Evolutionary conservation across 2,888 invertebrate species (phyloP), one percentile per base, ranked within the genome.

Genomic region (Cephalotes varians): DNA sequence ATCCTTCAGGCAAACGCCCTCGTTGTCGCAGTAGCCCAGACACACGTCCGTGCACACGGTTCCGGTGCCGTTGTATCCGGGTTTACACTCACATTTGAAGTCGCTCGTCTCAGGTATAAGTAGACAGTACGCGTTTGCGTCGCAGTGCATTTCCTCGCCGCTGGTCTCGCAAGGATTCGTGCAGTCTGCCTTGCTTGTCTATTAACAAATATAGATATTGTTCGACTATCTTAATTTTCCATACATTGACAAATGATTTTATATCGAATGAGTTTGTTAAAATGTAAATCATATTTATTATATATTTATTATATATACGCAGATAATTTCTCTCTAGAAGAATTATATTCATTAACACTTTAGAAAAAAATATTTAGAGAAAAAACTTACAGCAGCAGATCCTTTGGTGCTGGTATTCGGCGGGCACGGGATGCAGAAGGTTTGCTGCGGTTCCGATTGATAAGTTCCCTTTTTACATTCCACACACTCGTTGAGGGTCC

Each of bases 1-100:
- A 93, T 98, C 98, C 94, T 98, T 98, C 6, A 98, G 96, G 93
- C 98, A 99, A 56, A 96, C 96, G 5, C 98, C 98, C 83, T 98
- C 98, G 94, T 99, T 98, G 93, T 98, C 97, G 93, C 98, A 99
- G 95, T 96, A 98, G 85, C 97, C 96, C 9, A 97, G 96, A 93
- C 99, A 99, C 0, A 98, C 96, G 94, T 98, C 98, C 94, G 95
- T 95, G 93, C 98, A 98, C 85, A 96, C 95, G 95, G 96, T 96
- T 80, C 98, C 98, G 28, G 98, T 98, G 88, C 98, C 98, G 93
- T 98, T 98, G 95, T 97, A 99, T 0, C 99, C 99, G 0, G 98
- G 97, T 92, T 98, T 98, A 94, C 99, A 99, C 93, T 98, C 97
- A 93, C 99, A 99, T 91, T 97, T 97, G 95, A 98, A 98, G 91